Conservation (phyloP, 2,888 invertebrate species). For the Keiferia lycopersicella region DNA sequence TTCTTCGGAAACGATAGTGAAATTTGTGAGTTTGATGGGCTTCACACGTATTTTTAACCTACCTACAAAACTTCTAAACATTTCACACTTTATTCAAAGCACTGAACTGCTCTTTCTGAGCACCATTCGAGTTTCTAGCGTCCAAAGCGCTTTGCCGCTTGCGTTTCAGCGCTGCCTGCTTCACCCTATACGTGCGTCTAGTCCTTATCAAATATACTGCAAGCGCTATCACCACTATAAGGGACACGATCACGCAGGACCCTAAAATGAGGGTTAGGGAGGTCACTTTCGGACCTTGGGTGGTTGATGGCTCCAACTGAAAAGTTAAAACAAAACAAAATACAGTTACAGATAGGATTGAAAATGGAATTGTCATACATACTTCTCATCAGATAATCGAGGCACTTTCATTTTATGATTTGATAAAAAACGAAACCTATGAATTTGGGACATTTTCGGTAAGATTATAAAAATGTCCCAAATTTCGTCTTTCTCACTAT, state of each 20-base stretch:
- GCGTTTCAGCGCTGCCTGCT: slow-evolving; percentile 58
- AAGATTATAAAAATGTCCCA: too few species aligned
- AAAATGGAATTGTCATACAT: too few species aligned
- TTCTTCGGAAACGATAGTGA: too few species aligned
- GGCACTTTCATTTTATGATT: too few species aligned
- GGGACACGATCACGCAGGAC: slow-evolving; percentile 53
- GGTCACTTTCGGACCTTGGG: slow-evolving; percentile 36
- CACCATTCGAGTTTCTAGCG: slow-evolving; percentile 52
- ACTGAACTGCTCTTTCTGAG: slow-evolving; percentile 60
- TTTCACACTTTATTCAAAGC: slow-evolving; percentile 60
- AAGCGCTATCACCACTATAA: slow-evolving; percentile 60
- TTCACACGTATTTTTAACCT: too few species aligned
- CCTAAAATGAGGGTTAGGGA: slow-evolving; percentile 59
- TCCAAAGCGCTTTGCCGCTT: slow-evolving; percentile 65
- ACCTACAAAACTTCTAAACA: not conserved
- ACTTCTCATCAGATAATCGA: too few species aligned
- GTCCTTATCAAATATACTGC: slow-evolving; percentile 63
- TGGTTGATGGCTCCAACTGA: slow-evolving; percentile 62
- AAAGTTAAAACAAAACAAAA: slow-evolving; percentile 33
- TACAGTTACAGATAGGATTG: not conserved
- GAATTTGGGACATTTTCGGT: too few species aligned
- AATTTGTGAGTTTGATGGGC: too few species aligned
- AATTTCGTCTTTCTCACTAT: too few species aligned
- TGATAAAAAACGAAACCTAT: too few species aligned
- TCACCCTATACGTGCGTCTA: slow-evolving; percentile 53